Percentiles rank a stretch among this genome's conserved stretches.
These are phyloP conservation scores for Koerneria pararmatus DNA, from an alignment of 2,888 invertebrate species.

Conservation along the genomic window DNA sequence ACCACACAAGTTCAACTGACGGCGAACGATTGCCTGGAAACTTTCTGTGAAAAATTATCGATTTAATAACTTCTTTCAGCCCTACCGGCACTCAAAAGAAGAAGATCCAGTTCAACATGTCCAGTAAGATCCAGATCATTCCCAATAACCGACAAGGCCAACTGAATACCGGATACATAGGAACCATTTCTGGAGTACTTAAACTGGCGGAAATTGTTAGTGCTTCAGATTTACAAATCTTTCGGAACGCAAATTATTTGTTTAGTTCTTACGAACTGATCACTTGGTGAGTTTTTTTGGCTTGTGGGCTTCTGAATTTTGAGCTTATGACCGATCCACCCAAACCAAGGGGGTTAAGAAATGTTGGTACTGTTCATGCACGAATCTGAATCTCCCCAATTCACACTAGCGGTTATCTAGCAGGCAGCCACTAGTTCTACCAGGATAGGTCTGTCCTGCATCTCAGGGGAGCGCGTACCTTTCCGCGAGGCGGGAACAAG, in stretches of 20 bases:
- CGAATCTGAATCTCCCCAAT: neutral
- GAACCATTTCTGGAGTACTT: conserved; percentile 53
- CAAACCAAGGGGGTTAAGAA: too few species aligned
- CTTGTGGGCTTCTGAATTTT: neutral
- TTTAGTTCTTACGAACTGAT: too few species aligned
- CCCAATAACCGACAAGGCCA: conserved; percentile 55
- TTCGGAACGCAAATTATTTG: too few species aligned
- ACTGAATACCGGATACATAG: conserved; percentile 54
- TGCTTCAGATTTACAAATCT: too few species aligned
- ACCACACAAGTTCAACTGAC: neutral
- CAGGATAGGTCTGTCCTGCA: too few species aligned
- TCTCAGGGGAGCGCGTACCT: too few species aligned
- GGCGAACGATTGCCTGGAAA: neutral
- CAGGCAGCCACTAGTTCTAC: too few species aligned
- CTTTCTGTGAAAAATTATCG: neutral
- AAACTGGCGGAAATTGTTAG: conserved; percentile 62
- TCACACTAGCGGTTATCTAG: too few species aligned
- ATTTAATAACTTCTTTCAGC: neutral
- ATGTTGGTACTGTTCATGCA: conserved; percentile 4
- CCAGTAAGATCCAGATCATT: conserved; percentile 50
- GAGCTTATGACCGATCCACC: neutral
- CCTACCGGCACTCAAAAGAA: conserved; percentile 26
- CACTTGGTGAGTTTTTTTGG: too few species aligned
- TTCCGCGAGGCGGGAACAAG: too few species aligned
- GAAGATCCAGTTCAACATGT: conserved; percentile 50